These are phyloP conservation scores for Nyctalus aviator DNA, from an alignment of 2,797 vertebrate genomes.

Conservation along the genomic window DNA sequence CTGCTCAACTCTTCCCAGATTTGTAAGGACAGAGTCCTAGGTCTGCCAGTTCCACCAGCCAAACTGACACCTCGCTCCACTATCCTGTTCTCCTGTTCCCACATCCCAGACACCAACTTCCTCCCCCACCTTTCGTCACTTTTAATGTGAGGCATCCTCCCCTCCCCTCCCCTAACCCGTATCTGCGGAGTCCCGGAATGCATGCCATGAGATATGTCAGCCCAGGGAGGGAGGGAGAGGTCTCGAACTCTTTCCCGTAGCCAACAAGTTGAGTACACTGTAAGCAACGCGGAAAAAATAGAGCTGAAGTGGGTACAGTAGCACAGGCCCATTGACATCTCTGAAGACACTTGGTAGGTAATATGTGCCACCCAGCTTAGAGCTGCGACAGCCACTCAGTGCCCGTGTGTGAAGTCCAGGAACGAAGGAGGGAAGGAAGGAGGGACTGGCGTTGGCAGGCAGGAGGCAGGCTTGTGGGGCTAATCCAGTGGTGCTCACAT, in stretches of 20 bases:
- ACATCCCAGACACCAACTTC: background rate
- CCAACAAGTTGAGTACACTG: background rate
- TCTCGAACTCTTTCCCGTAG: background rate
- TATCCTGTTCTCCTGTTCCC: background rate
- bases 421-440: background rate
- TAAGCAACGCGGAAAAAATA: background rate
- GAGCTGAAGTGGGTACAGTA: background rate
- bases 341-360: slow-evolving; percentile 13
- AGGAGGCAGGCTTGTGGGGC: background rate
- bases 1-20: background rate
- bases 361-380: background rate
- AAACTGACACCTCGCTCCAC: rapidly evolving
- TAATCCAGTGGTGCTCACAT: rapidly evolving
- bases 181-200: background rate
- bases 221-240: background rate
- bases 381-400: background rate
- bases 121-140: background rate
- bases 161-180: no score
- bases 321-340: background rate
- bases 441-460: no score
- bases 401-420: background rate
- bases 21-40: background rate
- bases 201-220: background rate
- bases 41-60: background rate
- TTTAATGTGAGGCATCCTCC: background rate